Evolutionary conservation across 2,797 vertebrate species (phyloP), one percentile per base, ranked within the genome.

Genomic region (Rhinatrema bivittatum): DNA sequence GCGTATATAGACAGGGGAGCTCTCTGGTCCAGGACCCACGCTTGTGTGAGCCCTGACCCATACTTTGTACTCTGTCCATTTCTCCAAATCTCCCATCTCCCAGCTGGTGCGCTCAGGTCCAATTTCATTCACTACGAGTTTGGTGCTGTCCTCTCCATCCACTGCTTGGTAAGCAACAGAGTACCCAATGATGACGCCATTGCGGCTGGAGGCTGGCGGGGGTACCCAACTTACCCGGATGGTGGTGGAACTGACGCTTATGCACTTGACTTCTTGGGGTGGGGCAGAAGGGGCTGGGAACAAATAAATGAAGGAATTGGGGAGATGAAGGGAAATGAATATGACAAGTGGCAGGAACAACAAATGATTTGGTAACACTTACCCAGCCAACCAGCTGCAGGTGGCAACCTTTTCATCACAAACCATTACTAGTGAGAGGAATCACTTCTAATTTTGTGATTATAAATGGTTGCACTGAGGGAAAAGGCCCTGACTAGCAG

Each of bases 171-270:
- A 99, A 32, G 90, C 88, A 81, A 99, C 80, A 27, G 93, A 91
- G 86, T 99, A 99, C 70, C 89, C 87, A 67, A 92, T 94, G 68
- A 99, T 95, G 68, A 88, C 66, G 40, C 96, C 96, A 44, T 98
- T 94, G 73, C 89, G 93, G 74, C 90, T 95, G 67, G 82, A 90
- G 8, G 88, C 91, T 1, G 95, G 96, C 2, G 95, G 96, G 1
- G 95, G 89, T 72, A 89, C 91, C 96, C 96, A 99, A 94, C 94
- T 98, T 94, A 98, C 96, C 93, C 93, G 87, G 81, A 99, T 87
- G 61, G 89, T 90, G 58, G 94, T 98, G 68, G 96, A 99, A 85
- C 85, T 91, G 58, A 87, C 79, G 72, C 93, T 93, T 84, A 87
- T 59, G 74, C 96, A 89, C 9, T 86, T 82, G 53, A 98, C 93